Evolutionary conservation across 2,888 invertebrate genomes (phyloP).

Genomic region (Acanthosoma haemorrhoidale): DNA sequence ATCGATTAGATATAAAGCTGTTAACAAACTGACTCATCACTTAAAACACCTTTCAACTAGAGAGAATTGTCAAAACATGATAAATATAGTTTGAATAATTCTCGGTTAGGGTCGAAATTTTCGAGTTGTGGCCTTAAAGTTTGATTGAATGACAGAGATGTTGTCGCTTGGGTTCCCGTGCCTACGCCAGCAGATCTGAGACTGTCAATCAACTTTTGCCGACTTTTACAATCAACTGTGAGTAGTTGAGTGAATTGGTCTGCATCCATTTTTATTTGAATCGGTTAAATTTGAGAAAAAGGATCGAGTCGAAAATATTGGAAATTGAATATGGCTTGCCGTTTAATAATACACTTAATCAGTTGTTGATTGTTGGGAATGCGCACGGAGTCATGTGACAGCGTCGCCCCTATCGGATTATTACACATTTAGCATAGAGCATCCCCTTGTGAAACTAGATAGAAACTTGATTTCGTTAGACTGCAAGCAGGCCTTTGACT

Average conservation of each 20-base stretch:
- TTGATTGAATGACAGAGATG: neutral
- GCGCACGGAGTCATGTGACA: too few relatives aligned
- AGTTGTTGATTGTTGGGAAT: too few relatives aligned
- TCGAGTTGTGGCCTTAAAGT: neutral
- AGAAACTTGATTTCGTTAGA: too few relatives aligned
- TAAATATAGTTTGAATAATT: neutral
- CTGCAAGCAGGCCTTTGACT: too few relatives aligned
- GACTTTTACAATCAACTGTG: neutral
- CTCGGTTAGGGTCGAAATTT: neutral
- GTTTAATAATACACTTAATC: too few relatives aligned
- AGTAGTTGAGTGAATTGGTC: neutral
- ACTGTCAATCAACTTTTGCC: neutral
- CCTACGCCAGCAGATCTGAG: neutral
- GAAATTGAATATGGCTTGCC: too few relatives aligned
- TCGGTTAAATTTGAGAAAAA: neutral
- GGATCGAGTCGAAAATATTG: neutral
- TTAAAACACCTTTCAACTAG: neutral
- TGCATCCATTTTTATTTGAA: too few relatives aligned
- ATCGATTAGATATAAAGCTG: too few relatives aligned
- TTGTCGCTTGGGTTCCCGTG: neutral
- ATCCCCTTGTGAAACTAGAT: too few relatives aligned
- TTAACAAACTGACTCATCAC: neutral
- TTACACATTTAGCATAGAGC: too few relatives aligned
- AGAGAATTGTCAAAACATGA: neutral
- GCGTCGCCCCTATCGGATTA: too few relatives aligned